Percentiles rank a stretch among this genome's conserved stretches.
phyloP scores from a whole-genome alignment of 2,113 vertebrate genomes.

The Carassius carassius region DNA sequence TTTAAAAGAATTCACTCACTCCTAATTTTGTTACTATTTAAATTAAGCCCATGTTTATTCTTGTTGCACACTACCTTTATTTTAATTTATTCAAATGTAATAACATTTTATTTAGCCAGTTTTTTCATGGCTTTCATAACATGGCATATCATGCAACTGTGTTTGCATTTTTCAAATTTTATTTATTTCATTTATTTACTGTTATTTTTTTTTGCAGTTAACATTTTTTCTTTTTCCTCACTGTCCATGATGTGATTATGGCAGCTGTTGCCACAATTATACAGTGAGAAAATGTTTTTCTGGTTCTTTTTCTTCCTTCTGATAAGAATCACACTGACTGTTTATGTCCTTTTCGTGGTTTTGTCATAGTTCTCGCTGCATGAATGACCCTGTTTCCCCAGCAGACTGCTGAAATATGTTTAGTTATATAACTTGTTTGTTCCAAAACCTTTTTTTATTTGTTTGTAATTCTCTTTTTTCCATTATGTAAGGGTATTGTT shows the following conservation, averaged over 20 bases:
- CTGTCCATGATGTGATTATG: neutral
- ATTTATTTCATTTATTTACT: no score
- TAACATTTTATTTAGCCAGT: no score
- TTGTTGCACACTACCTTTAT: no score
- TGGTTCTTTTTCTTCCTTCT: neutral
- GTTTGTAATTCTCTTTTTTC: slow-evolving; percentile 34
- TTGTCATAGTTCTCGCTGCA: neutral
- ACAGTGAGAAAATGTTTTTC: neutral
- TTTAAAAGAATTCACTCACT: no score
- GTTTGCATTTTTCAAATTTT: neutral
- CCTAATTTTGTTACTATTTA: no score
- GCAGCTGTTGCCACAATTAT: neutral
- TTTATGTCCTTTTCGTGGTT: neutral
- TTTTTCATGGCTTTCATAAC: neutral
- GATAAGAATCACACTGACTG: neutral
- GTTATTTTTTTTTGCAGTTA: neutral
- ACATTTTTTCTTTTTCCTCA: neutral
- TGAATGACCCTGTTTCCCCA: neutral
- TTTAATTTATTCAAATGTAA: no score
- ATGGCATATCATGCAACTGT: neutral
- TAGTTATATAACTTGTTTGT: neutral
- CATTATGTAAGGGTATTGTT: slow-evolving; percentile 29
- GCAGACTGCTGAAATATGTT: neutral
- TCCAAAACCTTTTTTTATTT: neutral
- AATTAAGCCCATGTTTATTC: no score